Percentiles rank a stretch among this genome's conserved stretches.
These are phyloP conservation scores for Probaryconus sp. DNA, from an alignment of 1,140 invertebrate species.

Conservation along the genomic window DNA sequence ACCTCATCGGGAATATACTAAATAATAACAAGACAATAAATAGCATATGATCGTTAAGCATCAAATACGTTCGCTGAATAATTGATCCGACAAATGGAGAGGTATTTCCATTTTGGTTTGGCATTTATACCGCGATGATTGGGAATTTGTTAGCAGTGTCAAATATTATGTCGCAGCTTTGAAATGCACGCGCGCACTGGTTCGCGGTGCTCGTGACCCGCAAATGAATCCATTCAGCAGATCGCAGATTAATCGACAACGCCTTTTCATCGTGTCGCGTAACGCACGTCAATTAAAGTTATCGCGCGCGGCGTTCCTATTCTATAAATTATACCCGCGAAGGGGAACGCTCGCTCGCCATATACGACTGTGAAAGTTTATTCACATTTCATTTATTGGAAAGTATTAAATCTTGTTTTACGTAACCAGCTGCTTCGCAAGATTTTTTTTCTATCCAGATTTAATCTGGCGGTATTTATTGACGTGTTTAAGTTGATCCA, in stretches of 20 bases:
- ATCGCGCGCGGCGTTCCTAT: constrained; percentile 11
- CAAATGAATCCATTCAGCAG: constrained; percentile 17
- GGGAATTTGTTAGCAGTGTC: constrained; percentile 3
- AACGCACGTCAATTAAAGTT: constrained; percentile 41
- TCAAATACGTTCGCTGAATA: constrained; percentile 10
- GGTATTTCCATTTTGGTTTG: constrained; percentile 7
- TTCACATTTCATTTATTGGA: constrained; percentile 53
- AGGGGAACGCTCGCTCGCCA: constrained; percentile 27
- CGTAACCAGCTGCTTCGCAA: constrained; percentile 40
- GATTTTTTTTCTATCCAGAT: constrained; percentile 26
- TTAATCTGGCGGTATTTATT: no score
- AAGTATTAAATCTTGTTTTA: constrained; percentile 50
- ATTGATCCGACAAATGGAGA: constrained; percentile 24
- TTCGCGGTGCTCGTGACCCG: background rate
- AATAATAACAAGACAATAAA: constrained; percentile 11
- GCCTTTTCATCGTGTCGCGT: constrained; percentile 20
- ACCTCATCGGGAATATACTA: background rate
- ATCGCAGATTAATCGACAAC: constrained; percentile 27
- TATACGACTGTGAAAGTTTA: constrained; percentile 55
- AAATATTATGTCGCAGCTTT: background rate
- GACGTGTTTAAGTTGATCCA: no score
- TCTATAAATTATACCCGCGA: constrained; percentile 37
- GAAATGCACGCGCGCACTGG: background rate
- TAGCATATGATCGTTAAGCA: background rate
- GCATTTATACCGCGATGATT: constrained; percentile 17